Base-by-base conservation (phyloP, 2,888 invertebrate genomes). In the Embidobia sp. region DNA sequence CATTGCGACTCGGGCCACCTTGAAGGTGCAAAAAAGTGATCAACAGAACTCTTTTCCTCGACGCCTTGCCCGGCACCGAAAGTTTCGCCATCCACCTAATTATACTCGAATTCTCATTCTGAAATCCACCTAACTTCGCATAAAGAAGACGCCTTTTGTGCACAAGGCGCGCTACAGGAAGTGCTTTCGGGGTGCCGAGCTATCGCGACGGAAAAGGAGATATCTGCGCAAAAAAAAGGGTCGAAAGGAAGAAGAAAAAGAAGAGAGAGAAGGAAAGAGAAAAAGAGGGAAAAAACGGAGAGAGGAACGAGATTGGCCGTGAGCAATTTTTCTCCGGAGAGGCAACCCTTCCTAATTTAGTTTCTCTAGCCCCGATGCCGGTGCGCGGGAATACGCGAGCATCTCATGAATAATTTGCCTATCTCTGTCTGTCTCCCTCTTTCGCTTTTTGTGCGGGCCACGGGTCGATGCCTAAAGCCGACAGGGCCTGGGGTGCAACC, bases 401-500 rank as follows among this genome's bases (percentile, higher is more conserved):
- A 66, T 79, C 76, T 79, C 72, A 75, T 79, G 75, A 77, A 75
- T 75, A 70, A 77, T 77, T 77, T 77, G 57, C 51, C 73, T 53
- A 48, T 75, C 75, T 72, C 35, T 48, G 10, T 73, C 46, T 26
- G 19, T 74, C 48, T 61, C 31, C 29, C 44, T 44, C 61, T 42
- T 42, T 70, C 55, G 40, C 15, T 74, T 61, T 46, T 70, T 29
- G 44, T 40, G 33, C 13, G 67, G 33, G 37, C 57, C 37, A 49
- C 29, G 67, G 76, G 63, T 73, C 76, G 77, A 76, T 79, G 67
- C 51, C 51, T 51, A 79, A 82, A 79, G 69, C 44, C 64, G 72
- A 46, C 61, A 61, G 42, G 51, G 61, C 42, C 35, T 72, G 55
- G 87, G 87, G 86, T 87, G 86, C 85, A 86, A 83, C 85, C 85